Conservation (phyloP, 2,113 vertebrate species). For the Erythrocercus mccallii region DNA sequence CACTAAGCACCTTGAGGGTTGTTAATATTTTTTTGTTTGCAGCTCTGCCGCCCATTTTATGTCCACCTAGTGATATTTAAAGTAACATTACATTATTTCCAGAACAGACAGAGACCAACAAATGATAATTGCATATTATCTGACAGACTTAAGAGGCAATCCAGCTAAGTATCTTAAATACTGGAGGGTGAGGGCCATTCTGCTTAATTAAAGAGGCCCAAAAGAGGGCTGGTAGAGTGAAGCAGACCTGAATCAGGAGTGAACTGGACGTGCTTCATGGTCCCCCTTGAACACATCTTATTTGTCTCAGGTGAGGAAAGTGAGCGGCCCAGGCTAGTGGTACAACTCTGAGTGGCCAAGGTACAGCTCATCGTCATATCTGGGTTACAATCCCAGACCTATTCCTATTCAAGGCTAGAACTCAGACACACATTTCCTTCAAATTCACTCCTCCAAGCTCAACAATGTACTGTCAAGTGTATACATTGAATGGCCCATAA, state of each 20-base stretch:
- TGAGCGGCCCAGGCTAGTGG: background rate
- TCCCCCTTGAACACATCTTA: background rate
- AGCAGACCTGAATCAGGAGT: background rate
- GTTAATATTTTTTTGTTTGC: constrained; percentile 10
- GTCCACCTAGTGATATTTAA: background rate
- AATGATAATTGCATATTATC: background rate
- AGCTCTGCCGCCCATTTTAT: background rate
- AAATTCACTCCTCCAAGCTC: background rate
- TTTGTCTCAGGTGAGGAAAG: background rate
- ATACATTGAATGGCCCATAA: background rate
- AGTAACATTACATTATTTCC: background rate
- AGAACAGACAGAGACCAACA: background rate
- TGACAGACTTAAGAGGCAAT: background rate
- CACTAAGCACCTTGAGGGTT: background rate
- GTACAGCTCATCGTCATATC: background rate
- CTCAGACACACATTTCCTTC: background rate
- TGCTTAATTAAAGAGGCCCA: background rate
- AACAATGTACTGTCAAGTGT: background rate
- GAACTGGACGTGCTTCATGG: fast-evolving
- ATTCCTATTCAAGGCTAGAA: background rate
- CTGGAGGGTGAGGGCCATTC: background rate
- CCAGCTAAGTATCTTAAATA: background rate
- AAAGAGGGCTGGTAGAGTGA: background rate
- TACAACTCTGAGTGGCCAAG: background rate
- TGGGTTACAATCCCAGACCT: background rate